Percentiles rank a stretch among this genome's conserved stretches.
Conservation (phyloP, 2,797 vertebrate species). For the Myiothlypis chrysogaster region DNA sequence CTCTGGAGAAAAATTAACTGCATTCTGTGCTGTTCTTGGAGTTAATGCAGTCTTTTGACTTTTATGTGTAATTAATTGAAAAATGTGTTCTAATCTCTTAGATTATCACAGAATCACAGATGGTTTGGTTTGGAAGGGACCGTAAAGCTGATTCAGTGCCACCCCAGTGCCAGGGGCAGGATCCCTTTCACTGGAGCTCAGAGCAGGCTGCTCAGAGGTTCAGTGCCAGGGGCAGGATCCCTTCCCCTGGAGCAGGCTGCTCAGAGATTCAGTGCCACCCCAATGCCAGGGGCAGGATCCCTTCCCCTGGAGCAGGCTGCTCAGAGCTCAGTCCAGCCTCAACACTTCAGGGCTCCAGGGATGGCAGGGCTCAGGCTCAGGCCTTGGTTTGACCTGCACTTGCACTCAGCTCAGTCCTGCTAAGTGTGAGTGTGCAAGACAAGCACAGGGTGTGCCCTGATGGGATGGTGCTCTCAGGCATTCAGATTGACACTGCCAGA, state of each 20-base stretch:
- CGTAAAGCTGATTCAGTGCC: neutral
- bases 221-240: neutral
- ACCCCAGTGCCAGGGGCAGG: neutral
- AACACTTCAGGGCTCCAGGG: neutral
- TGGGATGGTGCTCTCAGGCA: neutral
- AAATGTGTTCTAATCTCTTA: neutral
- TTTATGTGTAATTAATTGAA: neutral
- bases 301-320: neutral
- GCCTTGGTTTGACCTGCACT: neutral
- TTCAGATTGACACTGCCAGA: neutral
- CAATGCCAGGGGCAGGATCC: neutral
- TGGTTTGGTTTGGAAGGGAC: neutral
- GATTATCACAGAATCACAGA: neutral
- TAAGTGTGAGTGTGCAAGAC: neutral
- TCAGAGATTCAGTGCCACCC: neutral
- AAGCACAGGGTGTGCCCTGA: neutral
- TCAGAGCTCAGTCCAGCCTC: neutral
- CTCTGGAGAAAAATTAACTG: conserved; percentile 54
- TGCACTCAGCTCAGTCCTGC: neutral
- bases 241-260: neutral
- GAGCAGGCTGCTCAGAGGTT: neutral
- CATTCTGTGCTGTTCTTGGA: neutral
- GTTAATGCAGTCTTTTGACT: neutral
- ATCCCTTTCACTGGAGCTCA: too few species aligned
- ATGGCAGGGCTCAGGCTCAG: neutral